These are phyloP conservation scores for Noctilio leporinus DNA, from an alignment of 2,113 vertebrate genomes.

Conservation along the genomic window DNA sequence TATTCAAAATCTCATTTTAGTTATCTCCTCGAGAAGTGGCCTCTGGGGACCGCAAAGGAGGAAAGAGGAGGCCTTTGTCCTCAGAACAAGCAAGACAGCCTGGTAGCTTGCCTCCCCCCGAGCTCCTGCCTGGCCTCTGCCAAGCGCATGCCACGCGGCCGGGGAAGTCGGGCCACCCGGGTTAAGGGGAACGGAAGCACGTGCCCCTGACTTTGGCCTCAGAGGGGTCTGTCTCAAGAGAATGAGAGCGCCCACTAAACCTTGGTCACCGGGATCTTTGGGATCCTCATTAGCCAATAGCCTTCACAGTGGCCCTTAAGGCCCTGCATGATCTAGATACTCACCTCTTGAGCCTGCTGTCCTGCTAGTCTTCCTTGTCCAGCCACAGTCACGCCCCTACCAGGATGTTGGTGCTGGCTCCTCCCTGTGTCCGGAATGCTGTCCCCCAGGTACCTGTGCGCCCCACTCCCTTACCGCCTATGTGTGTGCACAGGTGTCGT, in stretches of 20 bases:
- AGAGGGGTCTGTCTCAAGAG: neutral
- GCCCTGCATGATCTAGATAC: fast-evolving
- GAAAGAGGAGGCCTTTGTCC: neutral
- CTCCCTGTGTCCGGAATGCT: neutral
- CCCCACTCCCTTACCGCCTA: neutral
- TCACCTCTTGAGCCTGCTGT: neutral
- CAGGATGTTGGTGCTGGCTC: neutral
- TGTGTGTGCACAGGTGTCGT: fast-evolving
- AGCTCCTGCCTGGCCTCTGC: neutral
- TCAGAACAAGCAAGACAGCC: neutral
- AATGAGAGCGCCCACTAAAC: neutral
- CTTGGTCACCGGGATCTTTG: neutral
- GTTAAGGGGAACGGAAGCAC: neutral
- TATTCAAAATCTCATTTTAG: neutral
- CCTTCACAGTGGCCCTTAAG: neutral
- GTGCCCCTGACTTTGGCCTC: neutral
- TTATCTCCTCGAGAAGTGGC: neutral
- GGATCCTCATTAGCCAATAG: neutral
- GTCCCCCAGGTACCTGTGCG: fast-evolving
- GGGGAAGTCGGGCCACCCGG: neutral
- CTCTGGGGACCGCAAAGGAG: neutral
- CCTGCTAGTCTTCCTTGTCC: neutral
- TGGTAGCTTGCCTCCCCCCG: neutral
- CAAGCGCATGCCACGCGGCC: neutral
- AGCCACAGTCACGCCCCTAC: neutral